phyloP scores from a whole-genome alignment of 2,113 vertebrate genomes.

The Myotis davidii region DNA sequence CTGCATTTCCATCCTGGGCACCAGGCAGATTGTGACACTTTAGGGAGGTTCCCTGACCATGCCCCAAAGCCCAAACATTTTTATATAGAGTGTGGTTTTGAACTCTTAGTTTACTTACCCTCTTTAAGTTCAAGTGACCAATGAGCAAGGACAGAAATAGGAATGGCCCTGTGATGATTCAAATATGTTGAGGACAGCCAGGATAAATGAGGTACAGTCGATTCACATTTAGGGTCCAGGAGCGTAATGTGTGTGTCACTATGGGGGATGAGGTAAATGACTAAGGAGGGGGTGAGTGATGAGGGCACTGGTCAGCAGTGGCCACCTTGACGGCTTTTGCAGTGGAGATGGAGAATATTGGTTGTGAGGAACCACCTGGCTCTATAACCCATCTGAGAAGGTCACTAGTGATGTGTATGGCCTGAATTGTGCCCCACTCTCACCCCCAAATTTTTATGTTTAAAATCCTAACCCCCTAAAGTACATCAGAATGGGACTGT shows the following conservation, averaged over 20 bases:
- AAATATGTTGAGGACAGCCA: not conserved
- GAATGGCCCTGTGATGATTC: conserved; percentile 47
- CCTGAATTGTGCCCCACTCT: not conserved
- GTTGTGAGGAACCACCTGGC: not conserved
- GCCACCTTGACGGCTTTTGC: not conserved
- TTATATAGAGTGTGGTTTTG: not conserved
- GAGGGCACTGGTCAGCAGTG: rapidly evolving
- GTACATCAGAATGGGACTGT: not conserved
- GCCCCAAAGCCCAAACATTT: not conserved
- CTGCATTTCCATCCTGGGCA: not conserved
- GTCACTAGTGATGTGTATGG: not conserved
- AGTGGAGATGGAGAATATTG: not conserved
- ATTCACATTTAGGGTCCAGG: not conserved
- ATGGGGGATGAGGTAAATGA: not conserved
- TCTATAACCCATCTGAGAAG: not conserved
- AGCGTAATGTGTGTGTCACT: not conserved
- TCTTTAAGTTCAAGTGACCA: conserved; percentile 18
- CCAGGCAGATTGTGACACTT: not conserved
- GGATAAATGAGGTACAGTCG: not conserved
- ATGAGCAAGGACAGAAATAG: not conserved
- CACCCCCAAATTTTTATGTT: not conserved
- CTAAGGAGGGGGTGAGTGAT: not conserved
- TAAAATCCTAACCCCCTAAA: not conserved
- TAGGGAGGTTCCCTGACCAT: not conserved
- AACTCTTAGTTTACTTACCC: not conserved